Conservation (phyloP, 2,888 invertebrate species). For the Lithophane semibrunnea region DNA sequence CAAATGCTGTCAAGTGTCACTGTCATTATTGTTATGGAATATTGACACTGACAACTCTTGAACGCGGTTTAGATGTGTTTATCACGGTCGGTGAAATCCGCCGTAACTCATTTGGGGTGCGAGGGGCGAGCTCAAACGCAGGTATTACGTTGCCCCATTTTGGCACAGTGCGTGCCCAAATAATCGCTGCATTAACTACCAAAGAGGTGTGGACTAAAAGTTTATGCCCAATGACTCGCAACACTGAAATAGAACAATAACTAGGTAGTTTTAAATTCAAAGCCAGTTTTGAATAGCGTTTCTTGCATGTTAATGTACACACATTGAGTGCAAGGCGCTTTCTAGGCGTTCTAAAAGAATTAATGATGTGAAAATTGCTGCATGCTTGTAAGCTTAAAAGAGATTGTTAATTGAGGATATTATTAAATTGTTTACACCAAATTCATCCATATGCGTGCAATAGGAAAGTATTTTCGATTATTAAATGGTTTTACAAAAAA, state of each 20-base stretch:
- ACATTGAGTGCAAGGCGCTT: conserved; percentile 49
- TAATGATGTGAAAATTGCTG: conserved; percentile 23
- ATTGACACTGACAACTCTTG: background rate
- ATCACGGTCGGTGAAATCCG: background rate
- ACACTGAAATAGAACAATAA: conserved; percentile 57
- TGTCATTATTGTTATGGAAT: background rate
- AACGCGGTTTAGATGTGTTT: background rate
- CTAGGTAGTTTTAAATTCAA: conserved; percentile 54
- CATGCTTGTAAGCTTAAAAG: conserved; percentile 8
- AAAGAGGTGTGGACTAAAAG: conserved; percentile 51
- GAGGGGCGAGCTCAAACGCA: conserved; percentile 27
- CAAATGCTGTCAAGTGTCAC: background rate
- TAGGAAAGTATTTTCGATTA: background rate
- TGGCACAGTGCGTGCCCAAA: conserved; percentile 49
- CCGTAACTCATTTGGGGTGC: conserved; percentile 38
- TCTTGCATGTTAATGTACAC: conserved; percentile 53
- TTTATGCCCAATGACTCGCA: conserved; percentile 60
- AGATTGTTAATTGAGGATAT: background rate
- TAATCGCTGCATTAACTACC: conserved; percentile 56
- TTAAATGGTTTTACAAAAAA: background rate
- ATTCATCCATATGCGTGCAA: background rate
- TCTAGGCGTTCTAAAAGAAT: conserved; percentile 44
- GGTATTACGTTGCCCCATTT: conserved; percentile 32
- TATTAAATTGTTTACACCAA: background rate
- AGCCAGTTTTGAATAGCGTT: conserved; percentile 43